Percentiles rank a stretch among this genome's conserved stretches.
These are phyloP conservation scores for Mantis religiosa DNA, from an alignment of 2,888 invertebrate genomes.

Conservation along the genomic window DNA sequence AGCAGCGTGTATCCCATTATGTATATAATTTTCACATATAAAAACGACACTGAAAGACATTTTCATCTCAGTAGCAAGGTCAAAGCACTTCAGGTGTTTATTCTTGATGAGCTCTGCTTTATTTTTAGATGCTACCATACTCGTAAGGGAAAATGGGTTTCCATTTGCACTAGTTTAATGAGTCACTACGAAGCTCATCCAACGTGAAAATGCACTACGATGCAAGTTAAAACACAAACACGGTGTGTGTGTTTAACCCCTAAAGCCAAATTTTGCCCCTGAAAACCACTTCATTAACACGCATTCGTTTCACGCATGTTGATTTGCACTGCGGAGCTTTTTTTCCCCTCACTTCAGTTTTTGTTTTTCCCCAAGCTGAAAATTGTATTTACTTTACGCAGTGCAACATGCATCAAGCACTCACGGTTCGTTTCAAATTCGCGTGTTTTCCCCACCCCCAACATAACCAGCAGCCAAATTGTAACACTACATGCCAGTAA, in stretches of 20 bases:
- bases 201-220: neutral
- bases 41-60: too few species aligned
- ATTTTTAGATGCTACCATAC: neutral
- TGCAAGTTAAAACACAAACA: neutral
- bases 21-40: too few species aligned
- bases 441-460: neutral
- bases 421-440: neutral
- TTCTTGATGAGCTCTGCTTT: too few species aligned
- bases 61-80: too few species aligned
- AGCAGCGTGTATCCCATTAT: too few species aligned
- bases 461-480: neutral
- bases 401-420: neutral
- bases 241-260: neutral
- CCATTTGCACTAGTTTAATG: neutral
- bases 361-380: neutral
- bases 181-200: neutral
- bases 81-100: too few species aligned
- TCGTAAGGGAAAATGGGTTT: neutral
- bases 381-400: neutral
- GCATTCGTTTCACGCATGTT: neutral
- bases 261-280: neutral
- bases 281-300: neutral
- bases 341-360: neutral
- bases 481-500: neutral
- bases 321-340: neutral